Conservation (phyloP, 2,888 invertebrate species). For the Euplagia quadripunctaria region DNA sequence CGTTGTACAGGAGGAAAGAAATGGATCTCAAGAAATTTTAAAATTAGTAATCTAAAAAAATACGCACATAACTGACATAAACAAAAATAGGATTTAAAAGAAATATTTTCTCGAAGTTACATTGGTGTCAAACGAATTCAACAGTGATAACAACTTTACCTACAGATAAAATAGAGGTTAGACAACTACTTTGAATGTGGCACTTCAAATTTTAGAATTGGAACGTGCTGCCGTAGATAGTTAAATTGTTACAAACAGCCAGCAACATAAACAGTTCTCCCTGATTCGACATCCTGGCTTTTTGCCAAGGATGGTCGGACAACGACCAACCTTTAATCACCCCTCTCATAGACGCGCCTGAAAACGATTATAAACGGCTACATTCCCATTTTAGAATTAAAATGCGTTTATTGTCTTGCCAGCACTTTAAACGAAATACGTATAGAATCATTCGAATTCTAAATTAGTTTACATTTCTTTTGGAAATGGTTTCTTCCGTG, state of each 20-base stretch:
- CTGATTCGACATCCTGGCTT: slow-evolving; percentile 65
- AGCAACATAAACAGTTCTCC: slow-evolving; percentile 59
- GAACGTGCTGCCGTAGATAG: slow-evolving; percentile 61
- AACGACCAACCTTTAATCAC: slow-evolving; percentile 78
- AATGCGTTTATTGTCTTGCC: slow-evolving; percentile 60
- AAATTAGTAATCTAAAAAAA: neutral
- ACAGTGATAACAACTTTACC: neutral
- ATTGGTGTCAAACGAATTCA: neutral
- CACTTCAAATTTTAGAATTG: slow-evolving; percentile 51
- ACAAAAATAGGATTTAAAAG: neutral
- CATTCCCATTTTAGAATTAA: slow-evolving; percentile 74
- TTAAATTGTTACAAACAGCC: slow-evolving; percentile 58
- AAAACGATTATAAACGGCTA: slow-evolving; percentile 56
- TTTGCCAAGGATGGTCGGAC: slow-evolving; percentile 76
- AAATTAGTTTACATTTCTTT: slow-evolving; percentile 26
- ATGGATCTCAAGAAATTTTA: too few species aligned
- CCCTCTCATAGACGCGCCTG: slow-evolving; percentile 54
- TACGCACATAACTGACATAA: too few species aligned
- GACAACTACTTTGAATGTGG: slow-evolving; percentile 25
- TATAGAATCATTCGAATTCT: slow-evolving; percentile 30
- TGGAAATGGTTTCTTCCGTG: slow-evolving; percentile 39
- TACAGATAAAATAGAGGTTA: neutral
- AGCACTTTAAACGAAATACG: slow-evolving; percentile 43
- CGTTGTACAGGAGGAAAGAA: too few species aligned
- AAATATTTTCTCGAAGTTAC: neutral